Evolutionary conservation across 2,888 invertebrate species (phyloP), one percentile per base, ranked within the genome.

Genomic region (Caenorhabditis sp.): DNA sequence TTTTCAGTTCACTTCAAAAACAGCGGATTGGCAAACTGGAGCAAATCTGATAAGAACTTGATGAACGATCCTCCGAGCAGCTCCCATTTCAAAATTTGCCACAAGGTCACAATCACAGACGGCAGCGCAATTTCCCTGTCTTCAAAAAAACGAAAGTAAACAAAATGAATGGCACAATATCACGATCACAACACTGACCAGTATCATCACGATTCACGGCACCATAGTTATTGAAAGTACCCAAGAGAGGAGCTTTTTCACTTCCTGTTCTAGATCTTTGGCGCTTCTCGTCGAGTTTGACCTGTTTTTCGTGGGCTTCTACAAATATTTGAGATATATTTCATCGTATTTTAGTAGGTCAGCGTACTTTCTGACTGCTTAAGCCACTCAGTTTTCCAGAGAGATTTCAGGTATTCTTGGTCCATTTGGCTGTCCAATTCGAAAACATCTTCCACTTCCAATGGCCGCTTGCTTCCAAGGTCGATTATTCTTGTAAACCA

Each of bases 21-120:
- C 6, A 79, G 56, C 0, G 88, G 88, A 71, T 89, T 88, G 8
- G 82, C 80, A 61, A 85, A 88, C 39, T 82, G 80, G 24, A 89
- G 66, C 45, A 87, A 45, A 61, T 88, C 88, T 1, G 85, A 84
- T 43, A 84, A 24, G 26, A 84, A 80, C 55, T 88, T 88, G 48
- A 88, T 62, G 24, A 79, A 24, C 27, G 83, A 84, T 7, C 82
- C 86, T 30, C 81, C 81, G 1, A 88, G 20, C 11, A 88, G 68
- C 50, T 88, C 85, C 82, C 83, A 85, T 55, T 83, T 85, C 79
- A 88, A 84, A 9, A 88, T 50, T 2, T 52, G 50, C 70, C 87
- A 79, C 2, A 88, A 61, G 13, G 84, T 79, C 37, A 73, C 59
- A 22, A 88, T 68, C 13, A 88, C 83, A 7, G 88, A 89, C n/a